Percentiles rank a stretch among this genome's conserved stretches.
phyloP scores from a whole-genome alignment of 2,113 vertebrate genomes.

The Brachypodius melanocephalos region DNA sequence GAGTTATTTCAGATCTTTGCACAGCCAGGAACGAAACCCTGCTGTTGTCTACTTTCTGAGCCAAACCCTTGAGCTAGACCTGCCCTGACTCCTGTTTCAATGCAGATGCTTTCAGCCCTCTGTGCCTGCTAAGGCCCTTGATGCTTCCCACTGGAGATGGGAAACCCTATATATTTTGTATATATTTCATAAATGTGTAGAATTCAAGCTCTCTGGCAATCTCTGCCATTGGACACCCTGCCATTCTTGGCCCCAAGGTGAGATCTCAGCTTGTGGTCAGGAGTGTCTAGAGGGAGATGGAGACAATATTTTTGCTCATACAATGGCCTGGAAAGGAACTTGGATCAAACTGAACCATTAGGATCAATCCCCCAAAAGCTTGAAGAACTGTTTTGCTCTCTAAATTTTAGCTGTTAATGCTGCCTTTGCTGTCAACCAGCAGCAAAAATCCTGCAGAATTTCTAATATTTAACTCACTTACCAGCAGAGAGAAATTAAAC shows the following conservation, averaged over 20 bases:
- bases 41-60: not conserved
- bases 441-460: not conserved
- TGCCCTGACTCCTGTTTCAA: not conserved
- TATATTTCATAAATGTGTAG: not conserved
- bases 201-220: not conserved
- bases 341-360: not conserved
- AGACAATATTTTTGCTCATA: conserved; percentile 29
- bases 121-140: not conserved
- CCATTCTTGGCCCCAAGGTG: not conserved
- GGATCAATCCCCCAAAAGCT: not conserved
- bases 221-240: not conserved
- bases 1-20: not conserved
- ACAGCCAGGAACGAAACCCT: not conserved
- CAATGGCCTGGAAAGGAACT: conserved; percentile 56
- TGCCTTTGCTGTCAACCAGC: not conserved
- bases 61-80: not conserved
- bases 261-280: not conserved
- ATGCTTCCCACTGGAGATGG: not conserved
- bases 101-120: not conserved
- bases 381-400: not conserved
- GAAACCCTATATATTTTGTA: not conserved
- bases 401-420: not conserved
- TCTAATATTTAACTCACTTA: not conserved
- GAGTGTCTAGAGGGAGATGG: not conserved
- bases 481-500: not conserved